These are phyloP conservation scores for Tympanoctomys barrerae DNA, from an alignment of 2,797 vertebrate species.

Conservation along the genomic window DNA sequence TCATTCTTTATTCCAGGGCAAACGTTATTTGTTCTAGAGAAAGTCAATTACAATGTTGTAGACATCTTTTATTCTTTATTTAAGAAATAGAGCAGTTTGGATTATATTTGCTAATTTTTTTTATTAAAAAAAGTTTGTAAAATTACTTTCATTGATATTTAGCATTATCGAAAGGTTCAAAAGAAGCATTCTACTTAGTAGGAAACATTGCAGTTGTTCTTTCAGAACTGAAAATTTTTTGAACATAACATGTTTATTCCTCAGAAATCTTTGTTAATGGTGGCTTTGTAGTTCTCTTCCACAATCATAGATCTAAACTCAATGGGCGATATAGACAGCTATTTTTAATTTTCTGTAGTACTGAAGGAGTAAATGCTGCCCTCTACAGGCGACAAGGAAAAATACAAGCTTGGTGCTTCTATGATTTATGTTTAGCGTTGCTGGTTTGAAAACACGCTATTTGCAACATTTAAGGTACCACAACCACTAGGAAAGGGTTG, in stretches of 20 bases:
- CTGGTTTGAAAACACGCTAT: conserved; percentile 25
- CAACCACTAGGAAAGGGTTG: not conserved
- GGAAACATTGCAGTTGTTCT: not conserved
- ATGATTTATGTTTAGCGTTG: not conserved
- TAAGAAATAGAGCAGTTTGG: not conserved
- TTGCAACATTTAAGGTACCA: not conserved
- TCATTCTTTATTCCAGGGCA: not conserved
- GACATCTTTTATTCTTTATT: not conserved
- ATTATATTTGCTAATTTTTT: not conserved
- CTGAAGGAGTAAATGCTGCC: conserved; percentile 79
- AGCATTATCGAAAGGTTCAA: not conserved
- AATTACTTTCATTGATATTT: not conserved
- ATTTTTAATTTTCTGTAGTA: not conserved
- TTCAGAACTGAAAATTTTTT: not conserved
- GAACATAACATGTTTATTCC: not conserved
- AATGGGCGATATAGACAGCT: not conserved
- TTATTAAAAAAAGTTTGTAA: not conserved
- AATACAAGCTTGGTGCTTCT: not conserved
- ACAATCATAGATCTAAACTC: not conserved
- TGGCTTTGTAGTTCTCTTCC: not conserved
- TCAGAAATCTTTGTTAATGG: not conserved
- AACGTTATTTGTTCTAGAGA: not conserved
- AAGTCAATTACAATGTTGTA: not conserved
- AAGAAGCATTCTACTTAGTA: not conserved
- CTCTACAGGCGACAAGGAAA: conserved; percentile 75